Evolutionary conservation across 2,113 vertebrate species (phyloP).

Genomic region (Spilogale gracilis): DNA sequence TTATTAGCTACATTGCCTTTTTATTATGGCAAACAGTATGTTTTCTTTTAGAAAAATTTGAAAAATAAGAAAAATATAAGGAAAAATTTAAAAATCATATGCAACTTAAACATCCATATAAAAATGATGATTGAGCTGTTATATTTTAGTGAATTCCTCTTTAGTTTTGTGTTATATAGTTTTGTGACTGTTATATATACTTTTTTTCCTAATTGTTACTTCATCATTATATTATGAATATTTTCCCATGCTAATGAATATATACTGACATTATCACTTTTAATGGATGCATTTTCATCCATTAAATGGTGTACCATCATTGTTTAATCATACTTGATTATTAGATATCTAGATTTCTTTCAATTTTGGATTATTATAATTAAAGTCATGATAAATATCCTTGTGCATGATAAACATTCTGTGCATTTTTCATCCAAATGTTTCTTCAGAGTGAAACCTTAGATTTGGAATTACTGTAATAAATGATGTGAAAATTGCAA

Average conservation of each 20-base stretch:
- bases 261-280: slow-evolving; percentile 19
- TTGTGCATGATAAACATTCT: neutral
- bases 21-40: neutral
- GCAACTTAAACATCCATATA: neutral
- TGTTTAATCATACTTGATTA: slow-evolving; percentile 43
- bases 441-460: slow-evolving; percentile 39
- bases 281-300: neutral
- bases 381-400: neutral
- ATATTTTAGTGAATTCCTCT: neutral
- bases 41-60: neutral
- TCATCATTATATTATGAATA: slow-evolving; percentile 1
- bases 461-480: neutral
- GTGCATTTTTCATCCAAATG: neutral
- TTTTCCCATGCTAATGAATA: neutral
- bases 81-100: neutral
- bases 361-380: slow-evolving; percentile 33
- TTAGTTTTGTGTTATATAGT: neutral
- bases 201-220: neutral
- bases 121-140: neutral
- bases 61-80: neutral
- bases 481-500: slow-evolving; percentile 13
- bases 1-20: neutral
- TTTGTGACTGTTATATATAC: neutral
- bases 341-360: neutral
- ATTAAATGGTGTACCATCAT: neutral